Evolutionary conservation across 2,113 vertebrate genomes (phyloP).

Genomic region (Phalacrocorax aristotelis): DNA sequence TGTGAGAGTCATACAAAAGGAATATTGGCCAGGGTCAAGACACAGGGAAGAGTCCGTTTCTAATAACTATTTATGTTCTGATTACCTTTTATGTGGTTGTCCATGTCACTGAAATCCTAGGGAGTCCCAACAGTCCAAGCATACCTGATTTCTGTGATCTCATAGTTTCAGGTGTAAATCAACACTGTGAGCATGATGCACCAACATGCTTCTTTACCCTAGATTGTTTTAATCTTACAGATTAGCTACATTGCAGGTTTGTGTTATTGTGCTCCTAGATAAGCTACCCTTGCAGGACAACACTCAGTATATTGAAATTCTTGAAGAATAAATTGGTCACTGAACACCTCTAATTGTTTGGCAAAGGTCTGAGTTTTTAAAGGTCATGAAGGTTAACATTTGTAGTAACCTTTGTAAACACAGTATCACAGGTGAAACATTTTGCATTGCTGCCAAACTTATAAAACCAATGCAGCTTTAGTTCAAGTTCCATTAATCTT

Average conservation of each 20-base stretch:
- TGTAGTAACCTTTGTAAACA: conserved; percentile 49
- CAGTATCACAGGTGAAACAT: neutral
- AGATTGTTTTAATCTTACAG: neutral
- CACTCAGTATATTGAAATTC: neutral
- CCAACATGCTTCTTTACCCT: neutral
- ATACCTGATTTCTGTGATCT: neutral
- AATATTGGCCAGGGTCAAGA: neutral
- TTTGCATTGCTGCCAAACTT: neutral
- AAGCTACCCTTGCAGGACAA: neutral
- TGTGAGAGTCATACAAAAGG: neutral
- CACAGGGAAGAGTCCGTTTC: neutral
- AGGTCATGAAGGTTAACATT: conserved; percentile 46
- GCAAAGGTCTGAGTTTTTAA: conserved; percentile 32
- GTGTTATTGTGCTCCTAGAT: neutral
- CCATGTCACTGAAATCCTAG: neutral
- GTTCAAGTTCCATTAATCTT: neutral
- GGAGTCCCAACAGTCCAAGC: neutral
- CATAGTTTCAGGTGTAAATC: neutral
- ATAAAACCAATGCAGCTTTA: neutral
- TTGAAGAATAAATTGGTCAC: neutral
- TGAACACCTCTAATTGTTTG: neutral
- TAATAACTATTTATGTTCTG: neutral
- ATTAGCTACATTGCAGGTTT: neutral
- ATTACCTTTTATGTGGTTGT: neutral
- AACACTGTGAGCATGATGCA: neutral